Percentiles rank a stretch among this genome's conserved stretches.
Conservation (phyloP, 2,797 vertebrate genomes). For the Phylloscopus collybita region DNA sequence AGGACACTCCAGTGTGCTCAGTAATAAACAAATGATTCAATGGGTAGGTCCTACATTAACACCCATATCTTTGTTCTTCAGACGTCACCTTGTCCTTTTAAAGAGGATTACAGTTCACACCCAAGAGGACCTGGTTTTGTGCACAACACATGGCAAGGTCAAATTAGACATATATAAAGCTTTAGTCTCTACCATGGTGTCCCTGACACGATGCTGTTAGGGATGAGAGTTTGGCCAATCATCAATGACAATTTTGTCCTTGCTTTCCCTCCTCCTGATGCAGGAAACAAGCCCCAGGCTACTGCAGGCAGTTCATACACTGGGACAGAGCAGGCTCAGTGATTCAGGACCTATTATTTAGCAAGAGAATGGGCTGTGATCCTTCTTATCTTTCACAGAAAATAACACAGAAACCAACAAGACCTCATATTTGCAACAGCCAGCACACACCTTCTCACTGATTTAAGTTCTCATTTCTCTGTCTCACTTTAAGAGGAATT, state of each 20-base stretch:
- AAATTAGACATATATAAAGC: not conserved
- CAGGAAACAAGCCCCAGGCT: conserved; percentile 6
- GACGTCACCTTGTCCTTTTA: not conserved
- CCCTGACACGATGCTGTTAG: not conserved
- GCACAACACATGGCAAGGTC: conserved; percentile 3
- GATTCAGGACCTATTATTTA: conserved; percentile 30
- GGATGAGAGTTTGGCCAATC: not conserved
- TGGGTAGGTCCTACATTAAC: not conserved
- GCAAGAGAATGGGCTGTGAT: conserved; percentile 2
- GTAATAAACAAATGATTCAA: not conserved
- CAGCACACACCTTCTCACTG: conserved; percentile 19
- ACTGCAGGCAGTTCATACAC: not conserved
- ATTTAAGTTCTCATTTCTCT: conserved; percentile 51
- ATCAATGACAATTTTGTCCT: not conserved
- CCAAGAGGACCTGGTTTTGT: not conserved
- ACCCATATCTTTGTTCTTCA: conserved; percentile 20
- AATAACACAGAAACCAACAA: not conserved
- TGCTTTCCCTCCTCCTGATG: not conserved
- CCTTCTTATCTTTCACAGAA: not conserved
- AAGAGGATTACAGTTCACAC: not conserved
- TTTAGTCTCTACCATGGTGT: not conserved
- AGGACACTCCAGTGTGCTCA: not conserved
- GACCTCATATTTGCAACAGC: not conserved
- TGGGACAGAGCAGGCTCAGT: not conserved
- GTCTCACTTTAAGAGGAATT: conserved; percentile 3